Percentiles rank a stretch among this genome's conserved stretches.
Evolutionary conservation across 2,888 invertebrate genomes (phyloP).

Genomic region (Neelides folsomi): DNA sequence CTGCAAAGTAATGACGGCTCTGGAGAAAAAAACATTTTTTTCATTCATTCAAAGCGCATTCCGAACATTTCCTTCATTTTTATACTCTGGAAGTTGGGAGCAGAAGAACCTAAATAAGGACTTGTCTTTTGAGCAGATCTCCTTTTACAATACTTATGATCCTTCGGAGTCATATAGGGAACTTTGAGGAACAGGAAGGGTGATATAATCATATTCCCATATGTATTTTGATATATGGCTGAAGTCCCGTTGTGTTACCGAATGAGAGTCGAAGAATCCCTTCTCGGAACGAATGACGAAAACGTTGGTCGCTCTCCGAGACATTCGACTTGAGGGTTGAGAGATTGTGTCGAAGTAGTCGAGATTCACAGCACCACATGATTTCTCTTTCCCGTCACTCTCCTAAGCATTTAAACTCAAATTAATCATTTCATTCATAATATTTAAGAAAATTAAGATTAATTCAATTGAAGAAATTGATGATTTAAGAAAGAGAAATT

Average conservation of each 20-base stretch:
- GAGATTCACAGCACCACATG: conserved; percentile 35
- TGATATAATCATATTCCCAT: too few relatives aligned
- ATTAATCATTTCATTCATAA: not conserved
- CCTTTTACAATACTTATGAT: too few relatives aligned
- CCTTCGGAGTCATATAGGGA: too few relatives aligned
- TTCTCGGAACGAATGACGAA: conserved; percentile 35
- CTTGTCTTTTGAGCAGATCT: too few relatives aligned
- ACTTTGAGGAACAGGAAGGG: too few relatives aligned
- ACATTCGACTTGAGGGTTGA: conserved; percentile 34
- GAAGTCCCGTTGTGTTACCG: not conserved
- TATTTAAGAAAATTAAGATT: not conserved
- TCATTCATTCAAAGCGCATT: not conserved
- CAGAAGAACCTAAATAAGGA: conserved; percentile 3
- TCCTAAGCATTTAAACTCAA: too few relatives aligned
- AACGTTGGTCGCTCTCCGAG: conserved; percentile 35
- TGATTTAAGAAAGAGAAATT: too few relatives aligned
- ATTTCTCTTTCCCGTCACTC: conserved; percentile 33
- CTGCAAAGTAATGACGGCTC: conserved; percentile 36
- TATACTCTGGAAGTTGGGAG: not conserved
- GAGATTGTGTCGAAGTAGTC: conserved; percentile 35
- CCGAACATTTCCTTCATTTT: not conserved
- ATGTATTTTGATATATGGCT: too few relatives aligned
- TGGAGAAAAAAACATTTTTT: conserved; percentile 17
- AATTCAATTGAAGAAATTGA: not conserved
- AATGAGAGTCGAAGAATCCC: conserved; percentile 35